Conservation (phyloP, 1,140 invertebrate species). For the Campoletis sonorensis region DNA sequence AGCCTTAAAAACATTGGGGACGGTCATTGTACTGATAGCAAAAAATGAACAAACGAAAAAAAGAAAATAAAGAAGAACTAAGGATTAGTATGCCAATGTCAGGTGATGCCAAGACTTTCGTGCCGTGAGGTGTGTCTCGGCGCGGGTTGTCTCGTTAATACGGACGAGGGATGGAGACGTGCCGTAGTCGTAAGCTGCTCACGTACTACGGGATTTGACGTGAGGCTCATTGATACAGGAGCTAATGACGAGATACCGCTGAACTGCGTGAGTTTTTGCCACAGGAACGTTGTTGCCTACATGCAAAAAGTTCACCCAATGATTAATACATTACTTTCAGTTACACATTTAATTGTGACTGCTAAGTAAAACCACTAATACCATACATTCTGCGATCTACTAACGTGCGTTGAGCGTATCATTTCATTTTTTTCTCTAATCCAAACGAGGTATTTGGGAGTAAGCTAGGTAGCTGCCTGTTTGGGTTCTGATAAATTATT, state of each 20-base stretch:
- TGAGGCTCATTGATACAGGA: constrained; percentile 79
- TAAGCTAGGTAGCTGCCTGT: neutral
- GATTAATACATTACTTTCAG: constrained; percentile 9
- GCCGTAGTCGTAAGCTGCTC: constrained; percentile 68
- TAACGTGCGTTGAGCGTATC: constrained; percentile 39
- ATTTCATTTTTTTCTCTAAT: neutral
- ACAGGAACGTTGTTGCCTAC: constrained; percentile 46
- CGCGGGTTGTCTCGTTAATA: constrained; percentile 72
- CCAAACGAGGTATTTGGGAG: neutral
- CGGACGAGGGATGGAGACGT: constrained; percentile 69
- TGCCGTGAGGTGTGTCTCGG: constrained; percentile 67
- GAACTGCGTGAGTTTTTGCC: constrained; percentile 70
- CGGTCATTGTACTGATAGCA: neutral
- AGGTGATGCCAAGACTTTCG: constrained; percentile 72
- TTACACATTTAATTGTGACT: constrained; percentile 9
- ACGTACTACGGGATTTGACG: constrained; percentile 60
- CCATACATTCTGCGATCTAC: constrained; percentile 52
- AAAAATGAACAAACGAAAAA: too few species aligned
- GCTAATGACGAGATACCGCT: constrained; percentile 70
- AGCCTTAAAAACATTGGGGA: neutral
- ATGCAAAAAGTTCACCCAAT: constrained; percentile 45
- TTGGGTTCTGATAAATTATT: neutral
- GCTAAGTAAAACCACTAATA: constrained; percentile 43
- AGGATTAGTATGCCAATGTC: constrained; percentile 66
- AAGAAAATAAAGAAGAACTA: constrained; percentile 48